These are phyloP conservation scores for Polyommatus iphigenia DNA, from an alignment of 2,888 invertebrate species.

Conservation along the genomic window DNA sequence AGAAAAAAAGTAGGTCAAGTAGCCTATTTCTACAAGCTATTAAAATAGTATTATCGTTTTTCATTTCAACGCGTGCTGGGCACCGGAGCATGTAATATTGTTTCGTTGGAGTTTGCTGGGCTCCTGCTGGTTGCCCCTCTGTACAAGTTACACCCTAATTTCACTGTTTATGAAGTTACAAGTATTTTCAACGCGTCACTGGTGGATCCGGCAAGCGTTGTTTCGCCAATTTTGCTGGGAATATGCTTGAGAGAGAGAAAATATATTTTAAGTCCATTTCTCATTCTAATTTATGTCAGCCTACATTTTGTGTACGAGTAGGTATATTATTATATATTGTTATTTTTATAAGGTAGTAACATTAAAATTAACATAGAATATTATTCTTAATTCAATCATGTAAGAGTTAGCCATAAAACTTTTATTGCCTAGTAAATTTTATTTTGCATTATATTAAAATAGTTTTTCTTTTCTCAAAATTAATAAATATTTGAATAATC, in stretches of 20 bases:
- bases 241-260: not conserved
- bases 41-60: slow-evolving; percentile 29
- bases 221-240: not conserved
- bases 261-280: not conserved
- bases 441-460: slow-evolving; percentile 9
- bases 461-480: slow-evolving; percentile 4
- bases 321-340: not conserved
- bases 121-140: not conserved
- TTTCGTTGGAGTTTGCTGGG: slow-evolving; percentile 4
- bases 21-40: slow-evolving; percentile 19
- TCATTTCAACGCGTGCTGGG: slow-evolving; percentile 31
- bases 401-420: slow-evolving; percentile 12
- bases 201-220: not conserved
- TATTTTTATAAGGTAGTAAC: slow-evolving; percentile 14
- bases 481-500: slow-evolving; percentile 16
- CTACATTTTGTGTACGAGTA: not conserved
- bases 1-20: no score
- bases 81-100: slow-evolving; percentile 27
- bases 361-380: not conserved
- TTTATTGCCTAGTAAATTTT: slow-evolving; percentile 26
- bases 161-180: slow-evolving; percentile 21
- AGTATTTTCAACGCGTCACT: not conserved
- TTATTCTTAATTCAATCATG: slow-evolving; percentile 20
- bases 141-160: not conserved
- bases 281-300: not conserved